These are phyloP conservation scores for Temnothorax rugatulus DNA, from an alignment of 2,888 invertebrate genomes.

Conservation along the genomic window DNA sequence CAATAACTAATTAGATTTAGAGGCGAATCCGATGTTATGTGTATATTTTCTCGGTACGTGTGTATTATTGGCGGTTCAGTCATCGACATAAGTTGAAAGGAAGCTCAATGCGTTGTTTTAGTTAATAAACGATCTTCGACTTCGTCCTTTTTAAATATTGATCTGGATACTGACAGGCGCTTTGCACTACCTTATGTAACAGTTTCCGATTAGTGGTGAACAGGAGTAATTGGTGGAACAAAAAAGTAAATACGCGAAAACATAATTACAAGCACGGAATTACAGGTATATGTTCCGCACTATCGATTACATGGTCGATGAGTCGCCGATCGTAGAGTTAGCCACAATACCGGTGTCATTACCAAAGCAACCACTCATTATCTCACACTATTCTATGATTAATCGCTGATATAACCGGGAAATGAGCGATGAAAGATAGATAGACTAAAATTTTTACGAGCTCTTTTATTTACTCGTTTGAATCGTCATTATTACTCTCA, in stretches of 20 bases:
- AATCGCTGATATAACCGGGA: constrained; percentile 27
- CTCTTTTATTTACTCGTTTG: background rate
- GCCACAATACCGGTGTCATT: constrained; percentile 36
- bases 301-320: constrained; percentile 40
- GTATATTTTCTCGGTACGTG: background rate
- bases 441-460: constrained; percentile 12
- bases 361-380: constrained; percentile 37
- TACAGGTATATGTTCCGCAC: constrained; percentile 24
- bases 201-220: background rate
- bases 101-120: constrained; percentile 34
- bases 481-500: constrained; percentile 14
- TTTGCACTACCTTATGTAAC: background rate
- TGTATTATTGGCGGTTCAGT: constrained; percentile 44
- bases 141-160: constrained; percentile 24
- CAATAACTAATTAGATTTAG: constrained; percentile 57
- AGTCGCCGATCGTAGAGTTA: constrained; percentile 25
- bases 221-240: background rate
- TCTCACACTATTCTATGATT: constrained; percentile 19
- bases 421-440: constrained; percentile 12
- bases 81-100: constrained; percentile 35
- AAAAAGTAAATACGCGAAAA: constrained; percentile 11
- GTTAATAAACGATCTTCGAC: constrained; percentile 39
- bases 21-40: constrained; percentile 44
- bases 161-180: background rate
- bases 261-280: constrained; percentile 21